Conservation (phyloP, 2,888 invertebrate genomes). For the Hypolimnas misippus region DNA sequence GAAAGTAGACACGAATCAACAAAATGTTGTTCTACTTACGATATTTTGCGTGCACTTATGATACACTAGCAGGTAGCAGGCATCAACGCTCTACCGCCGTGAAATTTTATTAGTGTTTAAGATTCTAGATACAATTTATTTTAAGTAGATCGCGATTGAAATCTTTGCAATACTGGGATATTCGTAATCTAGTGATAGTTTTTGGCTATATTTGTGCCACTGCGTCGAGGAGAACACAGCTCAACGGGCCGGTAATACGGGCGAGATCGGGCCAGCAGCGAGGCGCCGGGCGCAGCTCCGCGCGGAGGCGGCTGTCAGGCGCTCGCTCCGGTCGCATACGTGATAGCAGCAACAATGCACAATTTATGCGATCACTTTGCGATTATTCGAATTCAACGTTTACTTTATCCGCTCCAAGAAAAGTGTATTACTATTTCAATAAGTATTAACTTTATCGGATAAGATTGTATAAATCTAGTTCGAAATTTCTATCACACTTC, state of each 20-base stretch:
- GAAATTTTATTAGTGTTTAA: conserved; percentile 7
- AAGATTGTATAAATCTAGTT: neutral
- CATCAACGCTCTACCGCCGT: neutral
- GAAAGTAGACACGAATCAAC: no score
- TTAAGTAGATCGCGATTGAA: conserved; percentile 8
- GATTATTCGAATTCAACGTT: conserved; percentile 26
- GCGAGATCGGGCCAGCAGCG: neutral
- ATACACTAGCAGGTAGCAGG: neutral
- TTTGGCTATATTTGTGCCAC: neutral
- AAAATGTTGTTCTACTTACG: no score
- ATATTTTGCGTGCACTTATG: neutral
- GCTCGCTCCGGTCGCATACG: conserved; percentile 85
- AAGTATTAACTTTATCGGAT: neutral
- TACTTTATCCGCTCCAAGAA: neutral
- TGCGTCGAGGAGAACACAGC: neutral
- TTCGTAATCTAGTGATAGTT: conserved; percentile 13
- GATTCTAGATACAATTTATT: conserved; percentile 7
- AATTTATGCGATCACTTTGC: conserved; percentile 30
- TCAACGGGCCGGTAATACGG: neutral
- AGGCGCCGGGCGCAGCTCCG: conserved; percentile 89
- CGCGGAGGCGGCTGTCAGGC: conserved; percentile 80
- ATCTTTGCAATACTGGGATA: conserved; percentile 8
- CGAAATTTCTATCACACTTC: neutral
- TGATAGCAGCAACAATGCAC: conserved; percentile 30
- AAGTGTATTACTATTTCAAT: conserved; percentile 5